A percentile compares a stretch with the other conserved stretches of the same genome.
These are phyloP conservation scores for Ophraella communa DNA, from an alignment of 2,888 invertebrate genomes.

Conservation along the genomic window DNA sequence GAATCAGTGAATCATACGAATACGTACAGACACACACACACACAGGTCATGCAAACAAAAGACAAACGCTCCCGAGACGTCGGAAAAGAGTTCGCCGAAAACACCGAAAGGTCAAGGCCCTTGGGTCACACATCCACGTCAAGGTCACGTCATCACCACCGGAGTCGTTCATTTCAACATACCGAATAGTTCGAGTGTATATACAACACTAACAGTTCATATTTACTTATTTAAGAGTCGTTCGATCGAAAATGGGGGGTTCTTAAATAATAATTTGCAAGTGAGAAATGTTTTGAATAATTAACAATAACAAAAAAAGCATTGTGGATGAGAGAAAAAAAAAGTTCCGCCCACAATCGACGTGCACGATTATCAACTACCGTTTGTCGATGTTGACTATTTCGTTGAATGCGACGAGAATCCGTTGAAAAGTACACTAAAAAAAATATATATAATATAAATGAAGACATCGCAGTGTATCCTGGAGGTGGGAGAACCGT, in stretches of 20 bases:
- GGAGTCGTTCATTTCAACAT: slow-evolving; percentile 33
- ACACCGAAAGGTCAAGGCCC: slow-evolving; percentile 64
- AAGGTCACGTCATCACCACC: slow-evolving; percentile 60
- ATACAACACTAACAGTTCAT: background rate
- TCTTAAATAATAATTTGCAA: background rate
- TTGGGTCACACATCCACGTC: slow-evolving; percentile 64
- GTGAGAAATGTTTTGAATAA: too few relatives aligned
- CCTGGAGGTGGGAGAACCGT: background rate
- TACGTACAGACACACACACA: background rate
- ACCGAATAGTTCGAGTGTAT: slow-evolving; percentile 30
- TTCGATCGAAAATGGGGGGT: background rate
- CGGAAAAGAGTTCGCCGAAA: slow-evolving; percentile 15
- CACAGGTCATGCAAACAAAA: slow-evolving; percentile 1
- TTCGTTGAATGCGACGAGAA: background rate
- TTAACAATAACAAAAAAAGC: too few relatives aligned
- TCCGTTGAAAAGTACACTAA: background rate
- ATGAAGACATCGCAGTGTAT: background rate
- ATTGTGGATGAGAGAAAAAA: background rate
- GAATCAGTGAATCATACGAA: slow-evolving; percentile 1
- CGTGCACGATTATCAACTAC: background rate
- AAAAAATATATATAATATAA: too few relatives aligned
- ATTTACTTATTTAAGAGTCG: background rate
- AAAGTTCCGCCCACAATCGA: background rate
- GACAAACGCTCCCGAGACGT: slow-evolving; percentile 1
- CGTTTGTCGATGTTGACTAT: background rate